These are phyloP conservation scores for Mizuhopecten yessoensis DNA, from an alignment of 1,140 invertebrate genomes.

Conservation along the genomic window DNA sequence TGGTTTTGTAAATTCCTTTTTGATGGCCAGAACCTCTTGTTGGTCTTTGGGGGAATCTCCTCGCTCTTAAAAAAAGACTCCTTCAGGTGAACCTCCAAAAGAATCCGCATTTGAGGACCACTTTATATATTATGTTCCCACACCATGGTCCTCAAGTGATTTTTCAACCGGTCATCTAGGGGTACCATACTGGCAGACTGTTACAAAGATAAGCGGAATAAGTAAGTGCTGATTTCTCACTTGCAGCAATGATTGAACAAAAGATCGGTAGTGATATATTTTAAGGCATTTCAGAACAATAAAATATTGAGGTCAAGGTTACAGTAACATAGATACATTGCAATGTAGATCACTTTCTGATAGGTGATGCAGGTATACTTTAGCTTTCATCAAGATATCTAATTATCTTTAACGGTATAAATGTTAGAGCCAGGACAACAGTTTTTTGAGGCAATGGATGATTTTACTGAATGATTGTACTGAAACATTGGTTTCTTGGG, in stretches of 20 bases:
- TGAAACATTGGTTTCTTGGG: background rate
- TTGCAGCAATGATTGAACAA: no score
- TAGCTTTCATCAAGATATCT: no score
- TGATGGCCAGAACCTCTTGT: conserved; percentile 58
- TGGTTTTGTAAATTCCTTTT: conserved; percentile 52
- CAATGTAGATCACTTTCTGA: background rate
- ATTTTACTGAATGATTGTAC: background rate
- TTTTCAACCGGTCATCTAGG: conserved; percentile 47
- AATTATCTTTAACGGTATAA: no score
- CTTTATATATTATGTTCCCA: conserved; percentile 44
- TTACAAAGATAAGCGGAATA: background rate
- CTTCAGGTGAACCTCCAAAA: conserved; percentile 51
- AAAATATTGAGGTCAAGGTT: no score
- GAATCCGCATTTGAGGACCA: conserved; percentile 43
- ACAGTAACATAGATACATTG: no score
- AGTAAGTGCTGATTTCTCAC: background rate
- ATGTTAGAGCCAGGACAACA: no score
- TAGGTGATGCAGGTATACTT: no score
- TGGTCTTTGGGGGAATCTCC: conserved; percentile 43
- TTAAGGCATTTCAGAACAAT: no score
- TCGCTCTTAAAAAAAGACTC: conserved; percentile 40
- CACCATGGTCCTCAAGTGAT: conserved; percentile 50
- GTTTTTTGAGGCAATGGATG: background rate
- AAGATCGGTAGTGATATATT: no score
- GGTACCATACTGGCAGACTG: conserved; percentile 50